Base-by-base conservation (phyloP, 2,888 invertebrate species). In the Apocheima hispidaria region DNA sequence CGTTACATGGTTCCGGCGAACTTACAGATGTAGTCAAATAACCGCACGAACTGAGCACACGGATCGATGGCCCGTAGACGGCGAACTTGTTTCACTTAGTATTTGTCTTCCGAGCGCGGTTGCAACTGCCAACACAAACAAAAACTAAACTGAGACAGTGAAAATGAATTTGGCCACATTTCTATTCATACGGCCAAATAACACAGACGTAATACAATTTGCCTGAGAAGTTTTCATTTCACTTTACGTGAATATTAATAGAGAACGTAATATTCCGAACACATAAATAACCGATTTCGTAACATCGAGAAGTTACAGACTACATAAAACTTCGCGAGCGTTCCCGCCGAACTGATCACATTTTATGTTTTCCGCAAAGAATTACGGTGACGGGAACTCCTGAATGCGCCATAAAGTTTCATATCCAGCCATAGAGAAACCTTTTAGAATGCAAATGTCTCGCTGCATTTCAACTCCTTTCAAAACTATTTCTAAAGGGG, bases 361-460 rank as follows among this genome's bases (percentile, higher is more conserved):
- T 77, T 78, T 79, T 74, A 78, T 74, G 72, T 75, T 73, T 74
- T 68, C 65, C 62, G 68, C 74, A 75, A 75, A 79, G 71, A 75
- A 75, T 78, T 70, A 77, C 70, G 55, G 63, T 66, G 63, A 62
- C 58, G 53, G 56, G 63, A 72, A 66, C 65, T 70, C 60, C 70
- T 75, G 76, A 75, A 79, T 72, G 75, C 69, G 68, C 73, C 72
- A 79, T 84, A 82, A 83, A 86, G 73, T 84, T 87, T 81, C 79
- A 83, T 82, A 79, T 72, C 74, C 77, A 71, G 68, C 77, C 75
- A 75, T 77, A 77, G 78, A 66, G 64, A 66, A 85, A 78, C 83
- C 82, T 83, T 86, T 87, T 83, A 79, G 79, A 83, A 90, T 87
- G 88, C 87, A 89, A 90, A 91, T 89, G 82, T 83, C 82, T 78